Base-by-base conservation (phyloP, 37 sponge, comb jelly and placozoan species). In the Axinella damicornis region DNA sequence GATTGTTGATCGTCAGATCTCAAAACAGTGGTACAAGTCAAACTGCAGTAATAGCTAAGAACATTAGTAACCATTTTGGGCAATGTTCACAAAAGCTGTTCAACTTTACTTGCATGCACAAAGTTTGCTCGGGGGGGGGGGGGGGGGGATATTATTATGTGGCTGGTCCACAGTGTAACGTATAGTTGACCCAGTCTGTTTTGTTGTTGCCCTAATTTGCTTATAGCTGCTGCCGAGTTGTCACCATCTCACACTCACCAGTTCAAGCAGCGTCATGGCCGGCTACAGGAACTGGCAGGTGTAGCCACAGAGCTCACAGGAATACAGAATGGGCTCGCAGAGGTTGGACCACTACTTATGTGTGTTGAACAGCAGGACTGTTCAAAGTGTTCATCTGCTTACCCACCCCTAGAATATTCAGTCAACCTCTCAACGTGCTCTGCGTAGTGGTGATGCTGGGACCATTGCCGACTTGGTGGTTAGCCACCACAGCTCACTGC, bases 401-500 rank as follows among this genome's bases (percentile, higher is more conserved):
- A 16, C 35, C 35, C 27, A 41, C 14, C 61, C 33, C 28, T 40
- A 90, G 91, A 90, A 85, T 53, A 69, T 90, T 16, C 81, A 81
- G 60, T 61, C 55, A 6, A 90, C 91, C 16, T 57, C 68, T 64
- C 78, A 85, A 27, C 64, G 76, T 60, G 91, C 73, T 32, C 38
- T 80, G 36, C 65, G 74, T 15, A 85, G 65, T 90, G 91, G 91
- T 28, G 91, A 90, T 76, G 86, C 75, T 15, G 75, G 70, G 5
- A 74, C 82, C 55, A 67, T 90, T 40, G 81, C 81, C 0, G 66
- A 79, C 70, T 69, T 90, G 63, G 80, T 78, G 12, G 27, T 80
- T 27, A 85, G 86, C 65, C 84, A 90, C 76, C 74, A 77, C 55
- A 73, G 58, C 74, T 72, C 80, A 24, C 71, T 90, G 15, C 76